phyloP scores from a whole-genome alignment of 2,797 vertebrate genomes.

The Centroberyx gerrardi region DNA sequence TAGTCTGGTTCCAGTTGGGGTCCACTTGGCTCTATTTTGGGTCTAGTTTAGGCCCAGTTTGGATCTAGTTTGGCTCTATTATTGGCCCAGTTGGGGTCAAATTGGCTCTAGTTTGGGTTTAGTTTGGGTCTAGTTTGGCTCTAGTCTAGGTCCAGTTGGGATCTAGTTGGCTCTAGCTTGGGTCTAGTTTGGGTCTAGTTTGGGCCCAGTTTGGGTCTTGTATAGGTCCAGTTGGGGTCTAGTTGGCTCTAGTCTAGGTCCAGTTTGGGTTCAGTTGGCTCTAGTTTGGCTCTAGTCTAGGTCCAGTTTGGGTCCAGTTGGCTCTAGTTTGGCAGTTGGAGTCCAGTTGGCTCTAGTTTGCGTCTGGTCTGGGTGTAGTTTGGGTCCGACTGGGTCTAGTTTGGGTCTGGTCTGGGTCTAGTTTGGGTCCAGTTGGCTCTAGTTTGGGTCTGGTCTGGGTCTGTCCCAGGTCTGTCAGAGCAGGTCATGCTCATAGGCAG shows the following conservation, averaged over 20 bases:
- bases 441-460: constrained; percentile 5
- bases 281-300: constrained; percentile 5
- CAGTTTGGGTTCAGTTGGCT: constrained; percentile 36
- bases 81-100: constrained; percentile 28
- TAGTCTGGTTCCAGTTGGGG: too few species aligned
- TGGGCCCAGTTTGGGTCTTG: too few species aligned
- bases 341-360: background rate
- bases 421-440: background rate
- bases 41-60: constrained; percentile 26
- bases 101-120: background rate
- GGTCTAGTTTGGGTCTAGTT: too few species aligned
- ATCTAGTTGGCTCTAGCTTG: background rate
- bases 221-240: too few species aligned
- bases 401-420: too few species aligned
- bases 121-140: background rate
- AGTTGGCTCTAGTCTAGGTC: background rate
- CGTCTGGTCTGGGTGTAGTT: too few species aligned
- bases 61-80: constrained; percentile 21
- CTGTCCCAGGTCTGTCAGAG: constrained; percentile 71
- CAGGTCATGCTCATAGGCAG: constrained; percentile 79
- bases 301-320: background rate
- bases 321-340: too few species aligned
- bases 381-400: too few species aligned
- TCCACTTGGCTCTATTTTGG: background rate
- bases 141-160: background rate